These are phyloP conservation scores for Habrosyne pyritoides DNA, from an alignment of 2,888 invertebrate species.

Conservation along the genomic window DNA sequence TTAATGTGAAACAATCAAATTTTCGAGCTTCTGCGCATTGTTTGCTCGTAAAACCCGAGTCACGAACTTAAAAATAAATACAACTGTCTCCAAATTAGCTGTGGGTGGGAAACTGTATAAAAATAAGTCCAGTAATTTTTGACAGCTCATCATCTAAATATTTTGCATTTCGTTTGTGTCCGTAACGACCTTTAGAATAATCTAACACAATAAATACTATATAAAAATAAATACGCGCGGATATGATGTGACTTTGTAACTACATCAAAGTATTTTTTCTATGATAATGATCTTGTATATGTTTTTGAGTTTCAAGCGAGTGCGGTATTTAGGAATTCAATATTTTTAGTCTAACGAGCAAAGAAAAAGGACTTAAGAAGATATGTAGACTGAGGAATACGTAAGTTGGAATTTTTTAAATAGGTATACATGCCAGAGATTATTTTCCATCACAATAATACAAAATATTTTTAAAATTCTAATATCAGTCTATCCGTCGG, in stretches of 20 bases:
- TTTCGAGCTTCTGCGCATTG: neutral
- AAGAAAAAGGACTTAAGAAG: no score
- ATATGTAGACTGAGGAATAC: no score
- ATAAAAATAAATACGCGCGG: neutral
- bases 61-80: slow-evolving; percentile 32
- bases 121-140: slow-evolving; percentile 34
- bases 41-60: slow-evolving; percentile 1
- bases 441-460: no score
- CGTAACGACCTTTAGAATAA: slow-evolving; percentile 34
- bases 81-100: slow-evolving; percentile 24
- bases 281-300: neutral
- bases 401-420: no score
- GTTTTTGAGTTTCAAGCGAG: neutral
- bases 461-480: no score
- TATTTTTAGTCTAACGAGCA: no score
- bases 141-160: slow-evolving; percentile 26
- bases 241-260: neutral
- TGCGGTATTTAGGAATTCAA: neutral
- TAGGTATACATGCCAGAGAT: no score
- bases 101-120: slow-evolving; percentile 29
- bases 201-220: slow-evolving; percentile 5
- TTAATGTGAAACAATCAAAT: neutral
- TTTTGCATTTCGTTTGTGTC: slow-evolving; percentile 28
- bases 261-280: neutral
- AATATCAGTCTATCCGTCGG: no score